Base-by-base conservation (phyloP, 2,113 vertebrate genomes). In the Tor tambroides region DNA sequence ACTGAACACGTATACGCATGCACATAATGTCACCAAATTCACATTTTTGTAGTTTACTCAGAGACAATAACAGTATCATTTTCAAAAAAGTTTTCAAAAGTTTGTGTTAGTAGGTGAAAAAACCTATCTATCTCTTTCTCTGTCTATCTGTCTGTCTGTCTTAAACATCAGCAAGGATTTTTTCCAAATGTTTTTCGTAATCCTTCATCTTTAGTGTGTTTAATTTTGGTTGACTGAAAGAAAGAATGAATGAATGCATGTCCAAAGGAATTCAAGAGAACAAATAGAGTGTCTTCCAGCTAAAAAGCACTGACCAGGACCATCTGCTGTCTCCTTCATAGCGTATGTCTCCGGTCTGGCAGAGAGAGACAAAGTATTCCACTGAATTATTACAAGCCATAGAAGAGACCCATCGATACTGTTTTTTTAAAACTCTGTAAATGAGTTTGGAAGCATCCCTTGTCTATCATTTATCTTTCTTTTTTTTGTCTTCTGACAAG, bases 301-400 rank as follows among this genome's bases (percentile, higher is more conserved):
- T 30, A 43, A 63, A 80, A 65, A 0, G 56, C 51, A 4, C 3
- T 84, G 51, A 84, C 80, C 51, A 51, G 80, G 85, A 80, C 85
- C 80, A 86, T 84, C 85, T 89, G 88, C 12, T 74, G 72, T 86
- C 28, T 80, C 67, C 72, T 63, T 15, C 38, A 56, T 28, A 72
- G 12, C 3, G 5, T 65, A 75, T 74, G 61, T 80, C 41, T 87
- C 56, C 63, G 56, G 81, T 89, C 61, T 88, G 74, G 32, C 74
- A 77, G 15, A 75, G 35, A 65, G 65, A 51, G 59, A 83, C 38
- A 67, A n/a, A 82, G 59, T 82, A 46, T 82, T 46, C 38, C 38
- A 30, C 59, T 82, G n/a, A 82, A 67, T 65, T 65, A 65, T 82
- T 82, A 46, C 61, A 82, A 82, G 8, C n/a, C n/a, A 38, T 15